Conservation (phyloP, 2,113 vertebrate species). For the Gymnocephalus cernua region DNA sequence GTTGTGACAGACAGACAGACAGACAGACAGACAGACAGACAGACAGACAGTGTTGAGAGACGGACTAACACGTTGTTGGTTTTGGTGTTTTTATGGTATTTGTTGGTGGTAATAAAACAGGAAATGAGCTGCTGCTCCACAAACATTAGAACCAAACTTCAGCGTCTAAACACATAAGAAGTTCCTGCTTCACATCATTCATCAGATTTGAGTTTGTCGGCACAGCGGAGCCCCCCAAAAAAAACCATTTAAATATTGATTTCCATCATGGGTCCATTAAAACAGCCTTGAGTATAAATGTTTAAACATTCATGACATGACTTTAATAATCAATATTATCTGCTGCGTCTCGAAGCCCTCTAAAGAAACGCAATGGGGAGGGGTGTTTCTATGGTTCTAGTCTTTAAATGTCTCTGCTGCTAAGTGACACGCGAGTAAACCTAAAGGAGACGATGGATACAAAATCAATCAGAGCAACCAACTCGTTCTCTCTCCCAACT, state of each 20-base stretch:
- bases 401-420: slow-evolving; percentile 55
- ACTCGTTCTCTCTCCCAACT: no score
- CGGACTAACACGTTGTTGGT: not conserved
- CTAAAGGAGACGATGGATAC: slow-evolving; percentile 36
- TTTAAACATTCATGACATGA: slow-evolving; percentile 41
- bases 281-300: slow-evolving; percentile 27
- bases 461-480: not conserved
- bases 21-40: slow-evolving; percentile 24
- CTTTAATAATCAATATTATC: slow-evolving; percentile 42
- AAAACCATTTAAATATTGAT: slow-evolving; percentile 22
- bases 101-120: not conserved
- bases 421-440: slow-evolving; percentile 47
- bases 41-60: not conserved
- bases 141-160: not conserved
- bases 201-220: slow-evolving; percentile 13
- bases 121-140: slow-evolving; percentile 22
- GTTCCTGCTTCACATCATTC: not conserved
- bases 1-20: slow-evolving; percentile 40
- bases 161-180: not conserved
- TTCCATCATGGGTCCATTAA: not conserved
- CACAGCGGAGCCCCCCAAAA: slow-evolving; percentile 11
- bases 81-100: not conserved
- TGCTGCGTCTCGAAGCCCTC: slow-evolving; percentile 57
- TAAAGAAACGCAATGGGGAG: slow-evolving; percentile 17
- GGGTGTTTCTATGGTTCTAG: slow-evolving; percentile 47